Base-by-base conservation (phyloP, 2,888 invertebrate genomes). In the Bellardia bayeri region DNA sequence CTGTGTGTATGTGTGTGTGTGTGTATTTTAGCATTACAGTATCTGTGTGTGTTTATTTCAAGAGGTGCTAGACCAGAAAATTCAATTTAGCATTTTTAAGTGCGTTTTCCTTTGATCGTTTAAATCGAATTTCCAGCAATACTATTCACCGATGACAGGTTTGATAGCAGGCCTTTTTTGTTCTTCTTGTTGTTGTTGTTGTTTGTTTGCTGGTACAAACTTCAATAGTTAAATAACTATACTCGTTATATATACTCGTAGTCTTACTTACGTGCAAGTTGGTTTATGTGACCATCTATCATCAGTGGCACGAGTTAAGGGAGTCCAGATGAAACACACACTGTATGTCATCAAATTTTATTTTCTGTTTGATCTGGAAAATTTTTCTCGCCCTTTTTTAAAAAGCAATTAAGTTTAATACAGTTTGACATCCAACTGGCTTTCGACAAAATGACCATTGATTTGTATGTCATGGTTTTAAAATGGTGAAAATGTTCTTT, bases 91-190 rank as follows among this genome's bases (percentile, higher is more conserved):
- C 91, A 91, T 92, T 92, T 92, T 92, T 91, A 92, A 92, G 92
- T 92, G 93, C 91, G 93, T 92, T 91, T 91, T 92, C 93, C 93
- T 92, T 92, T 93, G 93, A 92, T 92, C 92, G 91, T 90, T 91
- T 91, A 92, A 92, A 92, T 92, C 92, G 92, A 92, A 92, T 92
- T 92, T 92, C 86, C 91, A 90, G 90, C 91, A 91, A 91, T 91
- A 91, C 92, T 91, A 91, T 91, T 88, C 87, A 85, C 82, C 86
- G 85, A 85, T 87, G 85, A 84, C 80, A 82, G 86, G 69, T 81
- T 82, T 79, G 82, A 85, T 82, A 85, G 63, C 82, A 51, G 58
- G 54, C 37, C 64, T 45, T 71, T 66, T 37, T n/a, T 45, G 2
- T 42, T 58, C 3, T 72, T 49, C 3, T 45, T 61, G 63, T 75